Evolutionary conservation across 2,797 vertebrate species (phyloP), one percentile per base, ranked within the genome.

Genomic region (Crenichthys baileyi): DNA sequence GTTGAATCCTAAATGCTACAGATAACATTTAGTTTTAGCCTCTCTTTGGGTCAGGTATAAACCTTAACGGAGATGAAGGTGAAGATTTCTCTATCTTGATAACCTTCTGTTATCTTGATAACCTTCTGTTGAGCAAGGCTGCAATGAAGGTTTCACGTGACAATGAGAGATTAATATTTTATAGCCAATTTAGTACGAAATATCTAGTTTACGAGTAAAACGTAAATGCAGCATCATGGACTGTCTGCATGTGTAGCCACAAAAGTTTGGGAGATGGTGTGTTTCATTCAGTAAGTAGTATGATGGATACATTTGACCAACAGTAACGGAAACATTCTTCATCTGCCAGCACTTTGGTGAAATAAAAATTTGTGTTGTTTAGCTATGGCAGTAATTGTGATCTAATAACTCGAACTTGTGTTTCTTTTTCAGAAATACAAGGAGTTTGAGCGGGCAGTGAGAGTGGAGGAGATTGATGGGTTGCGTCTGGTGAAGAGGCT

Each of bases 381-480:
- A 60, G 55, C 71, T n/a, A 3, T 46, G 5, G 12, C 11, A 44
- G 55, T 60, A 75, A 29, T 5, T 86, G 26, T 50, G 63, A 67
- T 44, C 48, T 61, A 60, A 55, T 60, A 29, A 74, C 26, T 15
- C 15, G 7, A 65, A 51, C 81, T 3, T 84, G 44, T 72, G 15
- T 72, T 20, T 56, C 18, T 70, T 78, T 79, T 87, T 85, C 95
- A 99, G 98, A 99, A 99, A 95, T 99, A 99, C 89, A 99, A 99
- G 93, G 98, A 99, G 86, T 98, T 98, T 88, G 98, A 99, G 90
- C 97, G 96, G 5, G 97, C 96, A 0, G 97, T 99, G 75, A 93
- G 95, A 46, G 96, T 98, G 91, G 97, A 99, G 90, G 98, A 99
- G 94, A 99, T 99, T 0, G 97, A 99, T 85, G 98, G 98, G 29